phyloP scores from a whole-genome alignment of 2,113 vertebrate species.

The Upupa epops region DNA sequence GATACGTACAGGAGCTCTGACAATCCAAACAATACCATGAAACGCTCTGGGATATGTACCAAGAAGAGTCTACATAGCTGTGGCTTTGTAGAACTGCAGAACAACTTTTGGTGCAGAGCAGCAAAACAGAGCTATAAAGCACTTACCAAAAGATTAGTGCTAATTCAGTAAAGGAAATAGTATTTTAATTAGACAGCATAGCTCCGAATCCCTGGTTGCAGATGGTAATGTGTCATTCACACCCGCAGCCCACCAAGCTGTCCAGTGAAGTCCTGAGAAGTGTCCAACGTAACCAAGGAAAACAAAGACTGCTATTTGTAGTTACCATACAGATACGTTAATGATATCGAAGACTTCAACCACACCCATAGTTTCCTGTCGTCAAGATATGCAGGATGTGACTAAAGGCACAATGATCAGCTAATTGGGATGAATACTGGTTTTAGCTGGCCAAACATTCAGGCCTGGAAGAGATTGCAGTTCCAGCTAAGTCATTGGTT shows the following conservation, averaged over 20 bases:
- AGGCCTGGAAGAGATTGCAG: background rate
- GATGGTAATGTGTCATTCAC: background rate
- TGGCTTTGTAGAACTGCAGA: background rate
- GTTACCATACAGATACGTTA: background rate
- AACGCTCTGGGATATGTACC: background rate
- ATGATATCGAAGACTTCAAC: background rate
- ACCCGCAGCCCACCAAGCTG: background rate
- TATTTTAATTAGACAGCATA: background rate
- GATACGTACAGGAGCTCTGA: background rate
- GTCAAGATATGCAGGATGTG: slow-evolving; percentile 32
- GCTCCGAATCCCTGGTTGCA: background rate
- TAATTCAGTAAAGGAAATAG: background rate
- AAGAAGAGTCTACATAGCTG: background rate
- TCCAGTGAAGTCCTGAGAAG: background rate
- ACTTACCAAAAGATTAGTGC: background rate
- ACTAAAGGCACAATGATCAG: slow-evolving; percentile 49
- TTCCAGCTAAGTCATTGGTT: background rate
- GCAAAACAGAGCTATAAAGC: background rate
- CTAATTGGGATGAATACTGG: slow-evolving; percentile 35
- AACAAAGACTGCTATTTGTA: background rate
- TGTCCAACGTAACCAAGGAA: background rate
- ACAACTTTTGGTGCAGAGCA: background rate
- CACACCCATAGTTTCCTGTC: slow-evolving; percentile 34
- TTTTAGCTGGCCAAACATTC: background rate
- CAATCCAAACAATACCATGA: background rate